Evolutionary conservation across 2,888 invertebrate genomes (phyloP).

Genomic region (Phlogophora meticulosa): DNA sequence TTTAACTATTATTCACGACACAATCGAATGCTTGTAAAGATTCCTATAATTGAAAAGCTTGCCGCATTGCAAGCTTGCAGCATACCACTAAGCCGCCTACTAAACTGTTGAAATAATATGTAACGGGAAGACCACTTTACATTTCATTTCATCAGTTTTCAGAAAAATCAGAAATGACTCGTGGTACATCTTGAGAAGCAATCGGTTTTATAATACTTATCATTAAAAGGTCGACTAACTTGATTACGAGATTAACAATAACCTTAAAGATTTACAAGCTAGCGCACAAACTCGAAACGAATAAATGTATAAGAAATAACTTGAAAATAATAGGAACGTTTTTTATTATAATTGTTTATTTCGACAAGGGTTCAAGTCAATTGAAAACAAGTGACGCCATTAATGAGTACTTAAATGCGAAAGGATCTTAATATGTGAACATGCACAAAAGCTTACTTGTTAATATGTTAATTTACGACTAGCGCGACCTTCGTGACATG

Average conservation of each 20-base stretch:
- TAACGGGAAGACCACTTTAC: conserved; percentile 4
- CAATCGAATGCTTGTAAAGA: not conserved
- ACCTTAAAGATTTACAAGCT: not conserved
- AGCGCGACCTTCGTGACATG: conserved; percentile 53
- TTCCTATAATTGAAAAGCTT: conserved; percentile 10
- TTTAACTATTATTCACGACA: not conserved
- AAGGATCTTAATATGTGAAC: conserved; percentile 14
- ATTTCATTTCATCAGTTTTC: not conserved
- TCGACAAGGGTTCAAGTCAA: conserved; percentile 4
- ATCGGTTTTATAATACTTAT: conserved; percentile 1
- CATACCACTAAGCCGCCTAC: no score
- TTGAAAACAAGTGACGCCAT: not conserved
- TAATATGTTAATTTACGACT: conserved; percentile 63
- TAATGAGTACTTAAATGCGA: conserved; percentile 3
- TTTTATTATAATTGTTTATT: conserved; percentile 5
- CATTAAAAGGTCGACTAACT: not conserved
- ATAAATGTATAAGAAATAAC: not conserved
- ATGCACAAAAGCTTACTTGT: conserved; percentile 42
- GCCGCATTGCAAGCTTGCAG: conserved; percentile 22
- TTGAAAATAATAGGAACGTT: not conserved
- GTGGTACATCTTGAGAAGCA: conserved; percentile 34
- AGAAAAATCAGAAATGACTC: conserved; percentile 25
- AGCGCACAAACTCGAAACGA: not conserved
- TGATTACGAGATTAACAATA: conserved; percentile 9
- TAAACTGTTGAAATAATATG: conserved; percentile 33